Evolutionary conservation across 2,113 vertebrate species (phyloP).

Genomic region (Barnardius zonarius): DNA sequence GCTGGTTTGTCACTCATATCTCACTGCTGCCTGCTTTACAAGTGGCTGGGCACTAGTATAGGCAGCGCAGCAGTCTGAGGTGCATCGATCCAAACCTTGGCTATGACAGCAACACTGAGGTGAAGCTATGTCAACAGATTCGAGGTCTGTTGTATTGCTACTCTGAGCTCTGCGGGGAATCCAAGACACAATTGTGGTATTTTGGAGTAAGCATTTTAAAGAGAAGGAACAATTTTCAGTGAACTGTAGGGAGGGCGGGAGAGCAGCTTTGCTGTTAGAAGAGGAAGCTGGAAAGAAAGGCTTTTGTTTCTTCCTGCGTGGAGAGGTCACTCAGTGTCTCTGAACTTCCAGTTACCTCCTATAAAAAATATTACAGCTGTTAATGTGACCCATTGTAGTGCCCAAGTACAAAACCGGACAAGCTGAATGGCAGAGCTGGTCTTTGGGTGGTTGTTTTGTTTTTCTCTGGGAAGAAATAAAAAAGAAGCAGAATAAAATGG

Average conservation of each 20-base stretch:
- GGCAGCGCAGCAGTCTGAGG: background rate
- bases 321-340: background rate
- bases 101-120: background rate
- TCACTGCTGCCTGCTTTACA: background rate
- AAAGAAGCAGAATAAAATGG: background rate
- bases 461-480: background rate
- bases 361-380: conserved; percentile 18
- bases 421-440: background rate
- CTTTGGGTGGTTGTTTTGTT: background rate
- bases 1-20: background rate
- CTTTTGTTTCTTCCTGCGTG: conserved; percentile 19
- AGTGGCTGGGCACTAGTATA: background rate
- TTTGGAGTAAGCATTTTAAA: conserved; percentile 31
- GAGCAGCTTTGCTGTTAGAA: background rate
- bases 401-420: background rate
- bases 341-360: conserved; percentile 37
- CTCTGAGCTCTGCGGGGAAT: background rate
- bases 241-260: background rate
- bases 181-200: background rate
- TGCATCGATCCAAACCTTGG: background rate
- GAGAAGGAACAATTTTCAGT: background rate
- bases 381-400: background rate
- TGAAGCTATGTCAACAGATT: background rate
- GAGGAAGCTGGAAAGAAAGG: conserved; percentile 22
- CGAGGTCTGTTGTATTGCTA: background rate